Percentiles rank a stretch among this genome's conserved stretches.
Evolutionary conservation across 2,113 vertebrate species (phyloP).

Genomic region (Phyllopteryx taeniolatus): DNA sequence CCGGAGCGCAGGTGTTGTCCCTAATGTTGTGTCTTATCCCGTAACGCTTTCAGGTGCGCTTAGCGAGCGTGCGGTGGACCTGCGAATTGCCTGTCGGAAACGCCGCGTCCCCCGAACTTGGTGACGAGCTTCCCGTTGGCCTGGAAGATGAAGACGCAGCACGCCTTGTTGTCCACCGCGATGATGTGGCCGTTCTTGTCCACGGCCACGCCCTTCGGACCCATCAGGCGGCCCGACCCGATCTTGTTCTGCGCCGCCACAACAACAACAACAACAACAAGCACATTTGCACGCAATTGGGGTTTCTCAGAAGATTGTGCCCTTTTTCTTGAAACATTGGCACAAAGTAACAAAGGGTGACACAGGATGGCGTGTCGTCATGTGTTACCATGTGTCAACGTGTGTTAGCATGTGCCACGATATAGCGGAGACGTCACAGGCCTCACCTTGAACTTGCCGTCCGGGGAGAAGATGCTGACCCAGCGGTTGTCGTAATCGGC

Average conservation of each 20-base stretch:
- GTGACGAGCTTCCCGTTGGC: slow-evolving; percentile 92
- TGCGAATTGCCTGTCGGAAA: slow-evolving; percentile 89
- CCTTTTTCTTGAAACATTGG: no score
- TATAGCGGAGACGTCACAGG: neutral
- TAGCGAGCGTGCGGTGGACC: slow-evolving; percentile 57
- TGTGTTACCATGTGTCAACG: no score
- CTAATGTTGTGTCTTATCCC: no score
- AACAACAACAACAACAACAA: neutral
- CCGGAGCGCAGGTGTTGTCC: no score
- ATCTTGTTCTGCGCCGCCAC: slow-evolving; percentile 82
- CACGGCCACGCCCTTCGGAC: slow-evolving; percentile 91
- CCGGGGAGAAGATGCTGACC: slow-evolving; percentile 94
- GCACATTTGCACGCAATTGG: no score
- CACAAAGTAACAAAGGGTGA: no score
- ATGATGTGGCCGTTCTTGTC: slow-evolving; percentile 96
- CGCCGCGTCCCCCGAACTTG: slow-evolving; percentile 88
- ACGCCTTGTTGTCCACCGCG: slow-evolving; percentile 97
- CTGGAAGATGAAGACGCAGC: slow-evolving; percentile 97
- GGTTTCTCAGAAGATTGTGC: no score
- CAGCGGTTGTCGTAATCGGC: slow-evolving; percentile 97
- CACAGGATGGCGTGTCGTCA: no score
- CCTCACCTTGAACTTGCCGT: slow-evolving; percentile 95
- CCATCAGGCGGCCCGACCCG: slow-evolving; percentile 90
- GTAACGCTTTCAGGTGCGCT: no score
- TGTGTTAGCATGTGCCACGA: no score